These are phyloP conservation scores for Grammomys dolichurus DNA, from an alignment of 2,113 vertebrate species.

Conservation along the genomic window DNA sequence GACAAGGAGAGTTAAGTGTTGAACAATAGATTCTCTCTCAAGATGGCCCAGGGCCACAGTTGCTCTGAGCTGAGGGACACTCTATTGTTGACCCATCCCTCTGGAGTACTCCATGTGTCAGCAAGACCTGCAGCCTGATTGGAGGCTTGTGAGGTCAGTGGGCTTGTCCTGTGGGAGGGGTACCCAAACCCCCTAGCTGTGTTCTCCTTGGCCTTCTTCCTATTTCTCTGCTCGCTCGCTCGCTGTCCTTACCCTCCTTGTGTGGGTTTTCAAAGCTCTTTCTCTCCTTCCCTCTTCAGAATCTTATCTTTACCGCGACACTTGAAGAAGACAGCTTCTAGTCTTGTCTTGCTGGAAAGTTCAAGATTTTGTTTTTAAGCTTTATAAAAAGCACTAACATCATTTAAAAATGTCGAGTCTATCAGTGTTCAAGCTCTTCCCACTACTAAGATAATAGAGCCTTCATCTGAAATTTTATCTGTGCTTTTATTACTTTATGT, in stretches of 20 bases:
- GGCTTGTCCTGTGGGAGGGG: background rate
- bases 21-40: background rate
- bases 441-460: background rate
- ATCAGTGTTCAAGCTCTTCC: background rate
- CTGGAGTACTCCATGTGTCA: background rate
- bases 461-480: constrained; percentile 16
- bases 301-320: background rate
- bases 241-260: background rate
- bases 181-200: too few species aligned
- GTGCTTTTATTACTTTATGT: constrained; percentile 11
- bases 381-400: constrained; percentile 26
- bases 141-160: background rate
- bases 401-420: constrained; percentile 25
- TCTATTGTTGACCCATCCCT: too few species aligned
- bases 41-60: background rate
- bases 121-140: background rate
- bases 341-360: background rate
- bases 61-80: background rate
- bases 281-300: background rate
- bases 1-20: background rate
- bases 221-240: background rate
- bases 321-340: background rate
- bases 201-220: background rate
- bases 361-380: constrained; percentile 49
- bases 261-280: background rate